Conservation (phyloP, 2,113 vertebrate species). For the Canis aureus region DNA sequence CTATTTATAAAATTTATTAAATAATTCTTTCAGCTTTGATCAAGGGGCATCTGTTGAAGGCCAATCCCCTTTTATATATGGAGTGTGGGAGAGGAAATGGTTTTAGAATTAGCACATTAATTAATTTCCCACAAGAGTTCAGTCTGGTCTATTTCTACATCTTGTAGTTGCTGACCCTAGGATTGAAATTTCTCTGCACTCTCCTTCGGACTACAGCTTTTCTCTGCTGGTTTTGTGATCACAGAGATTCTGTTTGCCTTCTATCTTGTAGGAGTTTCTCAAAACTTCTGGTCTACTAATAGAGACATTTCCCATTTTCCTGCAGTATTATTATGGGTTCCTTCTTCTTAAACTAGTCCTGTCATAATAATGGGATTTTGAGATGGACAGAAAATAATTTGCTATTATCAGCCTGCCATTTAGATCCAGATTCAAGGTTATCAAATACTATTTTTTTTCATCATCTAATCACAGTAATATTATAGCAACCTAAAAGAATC, state of each 20-base stretch:
- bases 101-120: neutral
- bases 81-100: neutral
- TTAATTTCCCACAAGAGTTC: neutral
- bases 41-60: neutral
- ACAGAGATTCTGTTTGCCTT: neutral
- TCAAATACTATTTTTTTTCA: neutral
- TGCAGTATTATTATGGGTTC: neutral
- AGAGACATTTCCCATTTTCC: slow-evolving; percentile 11
- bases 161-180: neutral
- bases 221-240: neutral
- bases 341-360: slow-evolving; percentile 42
- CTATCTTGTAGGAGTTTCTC: neutral
- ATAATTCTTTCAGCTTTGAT: neutral
- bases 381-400: slow-evolving; percentile 29
- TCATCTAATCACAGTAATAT: neutral
- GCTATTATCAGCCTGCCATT: neutral
- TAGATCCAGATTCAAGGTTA: slow-evolving; percentile 32
- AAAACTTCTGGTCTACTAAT: slow-evolving; percentile 26
- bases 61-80: neutral
- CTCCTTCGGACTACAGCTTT: neutral
- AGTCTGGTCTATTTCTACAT: neutral
- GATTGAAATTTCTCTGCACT: neutral
- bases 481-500: slow-evolving; percentile 19
- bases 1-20: slow-evolving; percentile 30
- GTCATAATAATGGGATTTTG: neutral